These are phyloP conservation scores for Ectropis crepuscularia DNA, from an alignment of 2,888 invertebrate genomes.

Conservation along the genomic window DNA sequence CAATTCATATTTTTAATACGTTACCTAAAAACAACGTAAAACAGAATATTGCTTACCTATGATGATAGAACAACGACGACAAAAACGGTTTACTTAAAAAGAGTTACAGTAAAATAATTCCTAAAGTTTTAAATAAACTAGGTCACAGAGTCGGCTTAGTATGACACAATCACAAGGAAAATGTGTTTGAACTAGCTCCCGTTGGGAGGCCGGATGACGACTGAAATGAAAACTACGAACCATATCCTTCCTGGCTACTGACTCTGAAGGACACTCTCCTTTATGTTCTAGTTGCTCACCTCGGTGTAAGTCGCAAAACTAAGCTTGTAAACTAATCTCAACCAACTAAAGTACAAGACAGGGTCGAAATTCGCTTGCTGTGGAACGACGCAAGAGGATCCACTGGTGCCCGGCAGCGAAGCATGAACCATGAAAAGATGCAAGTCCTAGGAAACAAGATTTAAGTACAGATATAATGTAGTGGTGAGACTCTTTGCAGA, in stretches of 20 bases:
- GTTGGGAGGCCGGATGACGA: slow-evolving; percentile 55
- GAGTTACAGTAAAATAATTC: not conserved
- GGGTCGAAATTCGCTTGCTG: slow-evolving; percentile 49
- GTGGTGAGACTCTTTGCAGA: too few relatives aligned
- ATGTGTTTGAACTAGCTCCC: slow-evolving; percentile 57
- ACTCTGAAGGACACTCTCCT: slow-evolving; percentile 76
- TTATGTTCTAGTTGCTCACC: slow-evolving; percentile 77
- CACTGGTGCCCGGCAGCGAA: slow-evolving; percentile 69
- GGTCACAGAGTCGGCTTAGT: slow-evolving; percentile 29
- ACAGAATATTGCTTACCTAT: slow-evolving; percentile 20
- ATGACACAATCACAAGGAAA: slow-evolving; percentile 46
- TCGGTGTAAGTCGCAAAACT: slow-evolving; percentile 49
- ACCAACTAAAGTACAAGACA: slow-evolving; percentile 39
- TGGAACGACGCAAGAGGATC: slow-evolving; percentile 59
- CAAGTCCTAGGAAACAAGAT: slow-evolving; percentile 41
- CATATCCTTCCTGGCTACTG: slow-evolving; percentile 70
- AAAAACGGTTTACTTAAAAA: slow-evolving; percentile 6
- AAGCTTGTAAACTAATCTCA: slow-evolving; percentile 22
- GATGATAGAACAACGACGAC: slow-evolving; percentile 4
- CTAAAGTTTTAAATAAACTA: slow-evolving; percentile 24
- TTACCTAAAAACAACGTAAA: not conserved
- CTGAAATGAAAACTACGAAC: slow-evolving; percentile 72
- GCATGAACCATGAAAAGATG: slow-evolving; percentile 77
- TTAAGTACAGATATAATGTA: too few relatives aligned
- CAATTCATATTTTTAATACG: too few relatives aligned